Evolutionary conservation across 2,797 vertebrate genomes (phyloP).

Genomic region (Kryptopterus vitreolus): DNA sequence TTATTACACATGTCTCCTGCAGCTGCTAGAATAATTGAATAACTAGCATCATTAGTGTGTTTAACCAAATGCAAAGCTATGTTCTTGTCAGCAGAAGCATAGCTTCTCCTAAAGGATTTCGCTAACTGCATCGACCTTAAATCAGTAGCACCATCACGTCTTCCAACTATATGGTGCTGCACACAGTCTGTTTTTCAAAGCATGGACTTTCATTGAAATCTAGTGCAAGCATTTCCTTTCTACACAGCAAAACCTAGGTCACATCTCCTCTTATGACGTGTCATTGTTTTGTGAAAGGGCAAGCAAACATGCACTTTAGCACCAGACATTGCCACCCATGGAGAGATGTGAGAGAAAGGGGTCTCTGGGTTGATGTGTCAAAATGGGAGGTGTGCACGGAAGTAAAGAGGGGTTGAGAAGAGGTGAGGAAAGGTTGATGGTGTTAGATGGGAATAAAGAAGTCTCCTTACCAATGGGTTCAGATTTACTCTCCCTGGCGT

Average conservation of each 20-base stretch:
- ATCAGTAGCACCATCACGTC: neutral
- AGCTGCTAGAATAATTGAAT: constrained; percentile 8
- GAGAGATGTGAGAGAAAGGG: constrained; percentile 75
- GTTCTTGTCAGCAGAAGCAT: constrained; percentile 16
- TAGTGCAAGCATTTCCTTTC: constrained; percentile 43
- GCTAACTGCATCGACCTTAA: constrained; percentile 16
- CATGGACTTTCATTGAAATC: constrained; percentile 29
- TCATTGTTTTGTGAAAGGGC: constrained; percentile 64
- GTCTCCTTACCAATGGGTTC: constrained; percentile 80
- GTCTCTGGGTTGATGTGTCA: constrained; percentile 67
- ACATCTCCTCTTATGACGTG: constrained; percentile 37
- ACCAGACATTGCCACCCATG: constrained; percentile 81
- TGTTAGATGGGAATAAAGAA: constrained; percentile 86
- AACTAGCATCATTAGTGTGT: constrained; percentile 24
- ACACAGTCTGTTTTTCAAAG: constrained; percentile 34
- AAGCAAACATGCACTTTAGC: constrained; percentile 79
- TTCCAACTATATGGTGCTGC: constrained; percentile 2
- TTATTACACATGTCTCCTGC: constrained; percentile 22
- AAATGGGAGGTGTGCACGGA: constrained; percentile 75
- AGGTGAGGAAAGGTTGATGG: constrained; percentile 82
- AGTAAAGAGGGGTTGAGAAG: constrained; percentile 63
- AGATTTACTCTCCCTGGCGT: constrained; percentile 75
- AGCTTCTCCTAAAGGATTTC: constrained; percentile 17
- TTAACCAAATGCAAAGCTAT: constrained; percentile 28
- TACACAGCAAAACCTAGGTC: constrained; percentile 40